phyloP scores from a whole-genome alignment of 2,797 vertebrate species.

The Gobionotothen gibberifrons region DNA sequence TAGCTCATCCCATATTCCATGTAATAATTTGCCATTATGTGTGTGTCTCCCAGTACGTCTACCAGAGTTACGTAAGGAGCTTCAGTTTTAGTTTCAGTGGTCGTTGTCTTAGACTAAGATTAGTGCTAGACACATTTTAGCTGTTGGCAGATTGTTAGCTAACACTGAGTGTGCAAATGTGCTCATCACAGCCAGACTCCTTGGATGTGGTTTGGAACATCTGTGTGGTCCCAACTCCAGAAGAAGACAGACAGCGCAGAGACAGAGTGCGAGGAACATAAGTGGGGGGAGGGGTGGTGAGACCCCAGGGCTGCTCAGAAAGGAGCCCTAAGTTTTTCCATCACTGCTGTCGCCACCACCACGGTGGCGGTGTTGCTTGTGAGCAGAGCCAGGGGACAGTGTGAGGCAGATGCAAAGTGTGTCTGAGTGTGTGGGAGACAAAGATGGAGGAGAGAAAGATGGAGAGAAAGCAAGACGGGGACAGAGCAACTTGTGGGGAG shows the following conservation, averaged over 20 bases:
- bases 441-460: constrained; percentile 18
- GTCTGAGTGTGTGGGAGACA: constrained; percentile 18
- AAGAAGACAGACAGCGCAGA: constrained; percentile 79
- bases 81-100: constrained; percentile 71
- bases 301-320: constrained; percentile 73
- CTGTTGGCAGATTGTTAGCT: constrained; percentile 81
- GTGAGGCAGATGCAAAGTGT: constrained; percentile 57
- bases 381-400: constrained; percentile 71
- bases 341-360: constrained; percentile 74
- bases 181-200: constrained; percentile 83
- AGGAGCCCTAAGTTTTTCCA: constrained; percentile 83
- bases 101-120: constrained; percentile 74
- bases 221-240: constrained; percentile 84
- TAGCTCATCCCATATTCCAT: constrained; percentile 73
- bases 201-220: constrained; percentile 87
- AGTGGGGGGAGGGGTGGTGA: constrained; percentile 60
- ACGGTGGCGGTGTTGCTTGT: constrained; percentile 57
- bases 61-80: constrained; percentile 69
- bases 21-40: constrained; percentile 69
- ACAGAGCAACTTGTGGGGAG: constrained; percentile 69
- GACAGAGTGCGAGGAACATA: constrained; percentile 67
- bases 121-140: constrained; percentile 76
- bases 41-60: constrained; percentile 66
- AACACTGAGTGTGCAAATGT: constrained; percentile 83
- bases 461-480: constrained; percentile 54